A percentile compares a stretch with the other conserved stretches of the same genome.
These are phyloP conservation scores for Gastrophysa polygoni DNA, from an alignment of 2,888 invertebrate species.

Conservation along the genomic window DNA sequence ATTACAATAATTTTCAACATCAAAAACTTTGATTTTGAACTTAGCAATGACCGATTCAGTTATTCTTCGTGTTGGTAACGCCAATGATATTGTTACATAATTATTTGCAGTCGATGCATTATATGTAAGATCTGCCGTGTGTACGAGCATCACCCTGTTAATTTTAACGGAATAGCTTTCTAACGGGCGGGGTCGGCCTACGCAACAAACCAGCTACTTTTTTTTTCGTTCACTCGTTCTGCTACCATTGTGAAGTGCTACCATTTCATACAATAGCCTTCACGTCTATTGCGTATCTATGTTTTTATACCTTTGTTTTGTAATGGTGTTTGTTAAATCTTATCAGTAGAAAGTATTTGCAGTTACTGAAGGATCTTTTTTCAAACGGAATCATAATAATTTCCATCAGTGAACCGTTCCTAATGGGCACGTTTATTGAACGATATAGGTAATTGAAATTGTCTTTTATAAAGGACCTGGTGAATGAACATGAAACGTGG, in stretches of 20 bases:
- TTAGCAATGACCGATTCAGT: not conserved
- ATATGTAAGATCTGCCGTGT: slow-evolving; percentile 25
- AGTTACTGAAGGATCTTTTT: slow-evolving; percentile 23
- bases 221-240: slow-evolving; percentile 43
- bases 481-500: no score
- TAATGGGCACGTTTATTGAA: not conserved
- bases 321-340: slow-evolving; percentile 35
- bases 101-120: slow-evolving; percentile 14
- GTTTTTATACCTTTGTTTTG: slow-evolving; percentile 37
- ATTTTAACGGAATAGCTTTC: slow-evolving; percentile 48
- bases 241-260: slow-evolving; percentile 46
- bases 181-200: slow-evolving; percentile 53
- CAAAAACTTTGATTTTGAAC: no score
- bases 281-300: slow-evolving; percentile 43
- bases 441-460: not conserved
- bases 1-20: no score
- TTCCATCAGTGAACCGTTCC: slow-evolving; percentile 3
- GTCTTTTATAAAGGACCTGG: no score
- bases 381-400: slow-evolving; percentile 12
- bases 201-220: slow-evolving; percentile 50
- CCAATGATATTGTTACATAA: not conserved
- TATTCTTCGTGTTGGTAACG: not conserved
- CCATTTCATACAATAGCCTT: slow-evolving; percentile 48
- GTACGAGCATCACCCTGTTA: slow-evolving; percentile 43
- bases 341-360: slow-evolving; percentile 33